Evolutionary conservation across 2,888 invertebrate genomes (phyloP).

Genomic region (Lamellibrachia satsuma): DNA sequence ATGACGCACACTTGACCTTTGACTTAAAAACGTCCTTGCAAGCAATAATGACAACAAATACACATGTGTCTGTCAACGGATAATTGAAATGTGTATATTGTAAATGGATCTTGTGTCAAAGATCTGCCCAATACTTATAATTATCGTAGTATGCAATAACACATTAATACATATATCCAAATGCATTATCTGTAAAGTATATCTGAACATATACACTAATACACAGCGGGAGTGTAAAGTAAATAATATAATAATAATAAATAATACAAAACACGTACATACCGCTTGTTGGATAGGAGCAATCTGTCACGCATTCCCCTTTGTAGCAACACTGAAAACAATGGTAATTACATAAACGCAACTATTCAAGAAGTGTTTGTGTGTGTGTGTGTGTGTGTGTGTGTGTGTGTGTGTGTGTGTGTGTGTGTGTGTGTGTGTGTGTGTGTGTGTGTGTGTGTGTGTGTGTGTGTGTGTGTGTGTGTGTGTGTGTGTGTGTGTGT

Average conservation of each 20-base stretch:
- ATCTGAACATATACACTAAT: not conserved
- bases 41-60: too few relatives aligned
- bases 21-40: too few relatives aligned
- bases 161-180: not conserved
- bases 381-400: not conserved
- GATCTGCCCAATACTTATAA: not conserved
- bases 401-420: not conserved
- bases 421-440: too few relatives aligned
- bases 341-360: not conserved
- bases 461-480: too few relatives aligned
- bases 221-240: not conserved
- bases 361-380: too few relatives aligned
- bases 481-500: not conserved
- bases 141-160: not conserved
- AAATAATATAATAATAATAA: not conserved
- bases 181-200: not conserved
- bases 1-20: too few relatives aligned
- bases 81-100: not conserved
- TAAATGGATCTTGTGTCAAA: not conserved
- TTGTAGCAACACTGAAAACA: not conserved
- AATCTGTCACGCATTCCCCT: not conserved
- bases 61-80: not conserved
- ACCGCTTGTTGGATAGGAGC: not conserved
- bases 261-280: not conserved
- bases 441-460: not conserved